Percentiles rank a stretch among this genome's conserved stretches.
Conservation (phyloP, 2,113 vertebrate species). For the Pseudorasbora parva region DNA sequence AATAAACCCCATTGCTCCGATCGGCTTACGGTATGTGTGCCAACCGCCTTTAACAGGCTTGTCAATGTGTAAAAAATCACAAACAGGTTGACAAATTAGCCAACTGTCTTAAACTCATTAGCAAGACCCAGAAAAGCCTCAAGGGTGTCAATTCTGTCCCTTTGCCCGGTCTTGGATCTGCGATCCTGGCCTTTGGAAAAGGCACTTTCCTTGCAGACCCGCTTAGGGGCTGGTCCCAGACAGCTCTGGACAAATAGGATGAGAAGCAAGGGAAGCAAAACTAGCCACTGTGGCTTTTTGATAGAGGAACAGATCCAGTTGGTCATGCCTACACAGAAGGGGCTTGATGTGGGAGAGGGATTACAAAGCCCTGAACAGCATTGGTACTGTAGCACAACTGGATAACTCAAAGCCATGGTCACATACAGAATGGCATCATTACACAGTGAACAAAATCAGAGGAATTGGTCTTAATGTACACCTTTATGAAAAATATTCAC, state of each 20-base stretch:
- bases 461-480: not conserved
- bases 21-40: slow-evolving; percentile 47
- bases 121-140: slow-evolving; percentile 53
- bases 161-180: slow-evolving; percentile 57
- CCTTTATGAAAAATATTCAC: not conserved
- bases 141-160: slow-evolving; percentile 48
- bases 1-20: slow-evolving; percentile 22
- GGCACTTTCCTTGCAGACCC: slow-evolving; percentile 28
- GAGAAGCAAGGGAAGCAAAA: slow-evolving; percentile 49
- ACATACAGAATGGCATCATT: not conserved
- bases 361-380: slow-evolving; percentile 63
- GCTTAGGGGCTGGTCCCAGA: slow-evolving; percentile 52
- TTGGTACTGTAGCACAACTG: slow-evolving; percentile 36
- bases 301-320: slow-evolving; percentile 69
- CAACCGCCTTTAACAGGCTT: slow-evolving; percentile 44
- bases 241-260: slow-evolving; percentile 55
- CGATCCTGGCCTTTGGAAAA: slow-evolving; percentile 18
- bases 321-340: slow-evolving; percentile 67
- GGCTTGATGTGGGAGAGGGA: slow-evolving; percentile 44
- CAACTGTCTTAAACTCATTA: slow-evolving; percentile 66
- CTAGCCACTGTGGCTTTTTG: slow-evolving; percentile 63
- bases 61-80: slow-evolving; percentile 46
- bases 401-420: slow-evolving; percentile 48
- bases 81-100: slow-evolving; percentile 70
- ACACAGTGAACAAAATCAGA: no score